phyloP scores from a whole-genome alignment of 2,113 vertebrate species.

The Labeo rohita region DNA sequence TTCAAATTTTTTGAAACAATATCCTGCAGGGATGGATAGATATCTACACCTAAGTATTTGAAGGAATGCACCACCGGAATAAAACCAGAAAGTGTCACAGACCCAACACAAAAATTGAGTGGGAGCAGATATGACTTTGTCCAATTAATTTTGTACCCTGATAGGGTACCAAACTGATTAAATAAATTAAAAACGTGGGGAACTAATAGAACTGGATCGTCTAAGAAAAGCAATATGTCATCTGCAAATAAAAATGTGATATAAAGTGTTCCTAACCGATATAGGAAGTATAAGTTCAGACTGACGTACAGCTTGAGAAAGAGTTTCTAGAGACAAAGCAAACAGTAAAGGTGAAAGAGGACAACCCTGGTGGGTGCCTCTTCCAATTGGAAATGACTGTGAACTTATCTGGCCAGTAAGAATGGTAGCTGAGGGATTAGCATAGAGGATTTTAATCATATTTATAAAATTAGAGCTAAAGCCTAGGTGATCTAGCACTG shows the following conservation, averaged over 20 bases:
- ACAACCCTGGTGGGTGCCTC: background rate
- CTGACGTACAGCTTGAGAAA: background rate
- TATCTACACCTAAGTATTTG: background rate
- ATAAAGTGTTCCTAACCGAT: background rate
- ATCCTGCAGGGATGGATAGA: background rate
- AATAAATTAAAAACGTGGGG: background rate
- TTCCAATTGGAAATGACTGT: too few species aligned
- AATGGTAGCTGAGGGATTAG: too few species aligned
- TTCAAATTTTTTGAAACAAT: background rate
- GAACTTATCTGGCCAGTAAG: too few species aligned
- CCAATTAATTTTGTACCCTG: constrained; percentile 8
- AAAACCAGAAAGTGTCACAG: background rate
- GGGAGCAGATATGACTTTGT: background rate
- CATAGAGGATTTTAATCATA: background rate
- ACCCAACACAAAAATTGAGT: background rate
- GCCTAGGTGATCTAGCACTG: background rate
- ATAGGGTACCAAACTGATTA: background rate
- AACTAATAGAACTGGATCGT: too few species aligned
- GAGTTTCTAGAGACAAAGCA: background rate
- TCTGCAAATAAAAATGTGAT: background rate
- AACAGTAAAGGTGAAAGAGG: background rate
- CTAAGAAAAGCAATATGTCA: background rate
- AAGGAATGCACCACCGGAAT: background rate
- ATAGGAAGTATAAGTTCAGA: background rate
- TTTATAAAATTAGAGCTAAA: background rate